phyloP scores from a whole-genome alignment of 2,888 invertebrate genomes.

The Alcis repandata region DNA sequence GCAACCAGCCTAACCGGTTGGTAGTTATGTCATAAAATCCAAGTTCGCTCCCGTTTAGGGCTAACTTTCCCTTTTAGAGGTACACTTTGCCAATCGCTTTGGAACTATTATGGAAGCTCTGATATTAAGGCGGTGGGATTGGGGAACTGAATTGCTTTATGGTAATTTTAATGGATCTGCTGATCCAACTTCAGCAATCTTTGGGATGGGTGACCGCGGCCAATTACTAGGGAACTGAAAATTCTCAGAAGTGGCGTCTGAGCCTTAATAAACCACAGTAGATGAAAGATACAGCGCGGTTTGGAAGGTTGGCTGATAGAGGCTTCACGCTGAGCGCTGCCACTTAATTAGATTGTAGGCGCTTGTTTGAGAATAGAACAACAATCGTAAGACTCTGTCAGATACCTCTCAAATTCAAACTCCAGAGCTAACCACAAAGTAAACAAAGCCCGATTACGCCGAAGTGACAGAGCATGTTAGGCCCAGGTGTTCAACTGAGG shows the following conservation, averaged over 20 bases:
- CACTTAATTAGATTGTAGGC: too few species aligned
- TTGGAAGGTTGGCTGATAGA: too few species aligned
- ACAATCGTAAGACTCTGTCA: too few species aligned
- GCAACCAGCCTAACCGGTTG: slow-evolving; percentile 39
- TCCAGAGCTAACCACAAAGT: too few species aligned
- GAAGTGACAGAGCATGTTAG: too few species aligned
- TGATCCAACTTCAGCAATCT: slow-evolving; percentile 9
- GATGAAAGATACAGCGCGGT: neutral
- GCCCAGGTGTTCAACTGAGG: too few species aligned
- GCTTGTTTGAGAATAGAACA: too few species aligned
- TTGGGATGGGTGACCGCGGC: slow-evolving; percentile 6
- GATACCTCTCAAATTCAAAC: too few species aligned
- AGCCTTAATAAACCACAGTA: neutral
- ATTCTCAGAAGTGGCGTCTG: neutral
- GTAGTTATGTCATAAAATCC: slow-evolving; percentile 51
- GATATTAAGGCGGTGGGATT: slow-evolving; percentile 28
- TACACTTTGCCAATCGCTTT: slow-evolving; percentile 34
- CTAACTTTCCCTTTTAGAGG: slow-evolving; percentile 45
- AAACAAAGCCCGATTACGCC: too few species aligned
- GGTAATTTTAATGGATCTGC: slow-evolving; percentile 20
- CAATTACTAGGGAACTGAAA: neutral
- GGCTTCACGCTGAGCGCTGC: too few species aligned
- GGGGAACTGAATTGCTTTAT: slow-evolving; percentile 21
- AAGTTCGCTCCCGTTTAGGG: slow-evolving; percentile 42
- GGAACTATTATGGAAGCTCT: slow-evolving; percentile 27